Conservation (phyloP, 2,888 invertebrate genomes). For the Cosmia pyralina region DNA sequence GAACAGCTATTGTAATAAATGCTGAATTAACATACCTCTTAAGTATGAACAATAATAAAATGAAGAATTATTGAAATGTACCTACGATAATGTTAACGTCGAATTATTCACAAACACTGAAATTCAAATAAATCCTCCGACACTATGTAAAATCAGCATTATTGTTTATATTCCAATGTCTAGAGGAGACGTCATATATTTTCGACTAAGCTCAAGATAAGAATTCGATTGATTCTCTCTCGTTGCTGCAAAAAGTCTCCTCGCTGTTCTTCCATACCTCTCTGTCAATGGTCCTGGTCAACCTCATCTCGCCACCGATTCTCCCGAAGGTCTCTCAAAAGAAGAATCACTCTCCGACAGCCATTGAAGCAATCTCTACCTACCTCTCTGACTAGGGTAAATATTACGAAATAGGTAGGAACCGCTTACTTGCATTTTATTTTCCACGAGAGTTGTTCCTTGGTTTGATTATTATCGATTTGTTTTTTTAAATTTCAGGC, state of each 20-base stretch:
- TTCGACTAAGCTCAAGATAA: neutral
- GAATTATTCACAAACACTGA: neutral
- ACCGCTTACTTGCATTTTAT: neutral
- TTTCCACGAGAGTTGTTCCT: neutral
- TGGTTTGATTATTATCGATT: neutral
- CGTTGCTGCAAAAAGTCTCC: too few relatives aligned
- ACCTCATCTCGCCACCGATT: neutral
- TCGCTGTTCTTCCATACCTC: rapidly evolving
- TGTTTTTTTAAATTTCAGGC: neutral
- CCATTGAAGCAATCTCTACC: neutral
- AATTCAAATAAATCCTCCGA: neutral
- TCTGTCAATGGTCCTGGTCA: neutral
- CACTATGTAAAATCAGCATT: too few relatives aligned
- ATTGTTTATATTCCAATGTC: neutral
- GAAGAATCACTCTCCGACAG: too few relatives aligned
- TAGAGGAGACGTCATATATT: neutral
- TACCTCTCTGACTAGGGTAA: neutral
- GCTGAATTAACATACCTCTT: too few relatives aligned
- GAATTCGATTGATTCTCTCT: neutral
- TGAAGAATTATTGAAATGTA: neutral
- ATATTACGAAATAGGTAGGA: neutral
- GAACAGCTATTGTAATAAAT: too few relatives aligned
- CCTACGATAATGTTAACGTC: too few relatives aligned
- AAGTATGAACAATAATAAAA: too few relatives aligned
- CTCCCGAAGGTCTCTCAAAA: neutral